Conservation (phyloP, 2,797 vertebrate species). For the Sebastiscus albofasciatus region DNA sequence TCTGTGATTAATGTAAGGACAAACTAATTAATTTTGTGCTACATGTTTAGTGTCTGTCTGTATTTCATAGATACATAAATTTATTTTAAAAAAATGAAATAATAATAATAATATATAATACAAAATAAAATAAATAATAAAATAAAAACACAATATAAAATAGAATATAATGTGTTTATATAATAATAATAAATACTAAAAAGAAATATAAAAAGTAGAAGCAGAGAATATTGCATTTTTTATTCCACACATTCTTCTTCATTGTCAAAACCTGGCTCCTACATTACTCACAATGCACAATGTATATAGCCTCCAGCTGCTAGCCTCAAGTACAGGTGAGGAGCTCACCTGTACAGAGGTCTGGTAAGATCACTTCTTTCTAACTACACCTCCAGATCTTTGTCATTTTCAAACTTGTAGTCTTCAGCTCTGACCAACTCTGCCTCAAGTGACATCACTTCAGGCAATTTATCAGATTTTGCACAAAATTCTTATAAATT, state of each 20-base stretch:
- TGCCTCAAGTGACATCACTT: not conserved
- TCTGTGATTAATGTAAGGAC: not conserved
- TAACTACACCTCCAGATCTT: not conserved
- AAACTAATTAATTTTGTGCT: not conserved
- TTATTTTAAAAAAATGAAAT: accelerated
- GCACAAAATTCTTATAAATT: not conserved
- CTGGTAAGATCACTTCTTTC: not conserved
- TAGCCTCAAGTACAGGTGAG: not conserved
- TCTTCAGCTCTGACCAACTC: not conserved
- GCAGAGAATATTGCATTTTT: not conserved
- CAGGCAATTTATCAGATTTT: not conserved
- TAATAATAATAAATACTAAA: too few species aligned
- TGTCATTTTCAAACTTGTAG: not conserved
- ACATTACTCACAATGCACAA: conserved; percentile 8
- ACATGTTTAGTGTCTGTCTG: not conserved
- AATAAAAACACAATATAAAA: not conserved
- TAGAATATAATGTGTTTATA: not conserved
- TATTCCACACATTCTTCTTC: not conserved
- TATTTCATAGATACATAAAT: not conserved
- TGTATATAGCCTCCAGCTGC: not conserved
- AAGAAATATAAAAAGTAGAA: too few species aligned
- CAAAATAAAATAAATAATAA: too few species aligned
- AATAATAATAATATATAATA: not conserved
- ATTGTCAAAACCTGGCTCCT: not conserved
- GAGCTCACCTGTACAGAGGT: not conserved